Conservation (phyloP, 1,140 invertebrate species). For the Heliconius congener region DNA sequence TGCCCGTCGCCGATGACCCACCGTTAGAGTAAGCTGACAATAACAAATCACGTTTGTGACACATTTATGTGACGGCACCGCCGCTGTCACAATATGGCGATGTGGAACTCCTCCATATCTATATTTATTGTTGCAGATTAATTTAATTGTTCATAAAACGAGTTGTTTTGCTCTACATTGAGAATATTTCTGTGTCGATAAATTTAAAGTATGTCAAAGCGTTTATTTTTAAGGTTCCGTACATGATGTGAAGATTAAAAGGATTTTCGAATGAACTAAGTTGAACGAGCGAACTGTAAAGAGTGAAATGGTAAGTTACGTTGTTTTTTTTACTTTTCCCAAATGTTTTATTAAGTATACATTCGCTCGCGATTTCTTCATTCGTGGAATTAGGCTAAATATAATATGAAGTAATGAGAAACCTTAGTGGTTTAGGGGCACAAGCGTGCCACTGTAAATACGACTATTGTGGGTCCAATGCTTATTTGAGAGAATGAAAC, state of each 20-base stretch:
- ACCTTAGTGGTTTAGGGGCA: no score
- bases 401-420: no score
- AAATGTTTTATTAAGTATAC: no score
- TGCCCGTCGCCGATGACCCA: slow-evolving; percentile 54
- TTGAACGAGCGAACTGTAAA: no score
- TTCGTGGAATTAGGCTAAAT: no score
- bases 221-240: not conserved
- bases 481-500: no score
- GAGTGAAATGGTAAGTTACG: no score
- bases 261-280: no score
- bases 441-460: no score
- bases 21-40: slow-evolving; percentile 55
- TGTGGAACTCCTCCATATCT: slow-evolving; percentile 32
- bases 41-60: slow-evolving; percentile 60
- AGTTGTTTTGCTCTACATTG: not conserved
- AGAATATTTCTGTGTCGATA: not conserved
- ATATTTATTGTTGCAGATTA: slow-evolving; percentile 33
- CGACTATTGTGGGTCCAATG: no score
- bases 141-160: slow-evolving; percentile 1
- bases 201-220: not conserved
- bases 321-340: no score
- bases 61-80: slow-evolving; percentile 61
- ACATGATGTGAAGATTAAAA: not conserved
- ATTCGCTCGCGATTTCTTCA: no score
- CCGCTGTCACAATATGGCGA: slow-evolving; percentile 41